Percentiles rank a stretch among this genome's conserved stretches.
phyloP scores from a whole-genome alignment of 2,113 vertebrate species.

The Otus sunia region DNA sequence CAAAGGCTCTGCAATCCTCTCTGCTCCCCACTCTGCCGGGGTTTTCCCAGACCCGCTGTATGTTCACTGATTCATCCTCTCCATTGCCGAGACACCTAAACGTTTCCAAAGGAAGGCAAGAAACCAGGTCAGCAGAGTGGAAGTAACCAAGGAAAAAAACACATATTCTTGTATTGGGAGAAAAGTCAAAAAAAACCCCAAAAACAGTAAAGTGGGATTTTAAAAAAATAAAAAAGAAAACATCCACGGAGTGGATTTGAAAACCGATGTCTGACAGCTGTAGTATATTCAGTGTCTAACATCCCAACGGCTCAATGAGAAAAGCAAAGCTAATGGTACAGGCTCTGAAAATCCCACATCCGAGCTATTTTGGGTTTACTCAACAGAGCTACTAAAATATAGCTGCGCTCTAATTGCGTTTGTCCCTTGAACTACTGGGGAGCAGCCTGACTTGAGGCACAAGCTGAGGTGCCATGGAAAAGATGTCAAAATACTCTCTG shows the following conservation, averaged over 20 bases:
- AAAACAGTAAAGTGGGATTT: not conserved
- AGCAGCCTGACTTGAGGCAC: not conserved
- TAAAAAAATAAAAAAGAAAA: not conserved
- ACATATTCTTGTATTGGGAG: not conserved
- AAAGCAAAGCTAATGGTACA: not conserved
- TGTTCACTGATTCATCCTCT: constrained; percentile 45
- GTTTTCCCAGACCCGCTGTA: not conserved
- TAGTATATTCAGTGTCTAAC: not conserved
- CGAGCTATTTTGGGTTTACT: not conserved
- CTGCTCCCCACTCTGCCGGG: not conserved
- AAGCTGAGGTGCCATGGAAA: not conserved
- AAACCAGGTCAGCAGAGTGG: constrained; percentile 52
- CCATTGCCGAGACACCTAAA: not conserved
- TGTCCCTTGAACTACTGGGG: not conserved
- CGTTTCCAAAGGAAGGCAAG: constrained; percentile 36
- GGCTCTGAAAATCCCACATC: not conserved
- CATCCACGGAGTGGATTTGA: not conserved
- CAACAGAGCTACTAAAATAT: not conserved
- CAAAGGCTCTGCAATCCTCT: not conserved
- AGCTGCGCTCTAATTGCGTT: rapidly evolving
- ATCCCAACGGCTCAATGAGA: not conserved
- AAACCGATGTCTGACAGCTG: not conserved
- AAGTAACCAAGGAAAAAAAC: constrained; percentile 27
- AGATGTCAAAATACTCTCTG: not conserved
- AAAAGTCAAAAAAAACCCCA: not conserved